These are phyloP conservation scores for Hemicrepidius hirtus DNA, from an alignment of 2,888 invertebrate genomes.

Conservation along the genomic window DNA sequence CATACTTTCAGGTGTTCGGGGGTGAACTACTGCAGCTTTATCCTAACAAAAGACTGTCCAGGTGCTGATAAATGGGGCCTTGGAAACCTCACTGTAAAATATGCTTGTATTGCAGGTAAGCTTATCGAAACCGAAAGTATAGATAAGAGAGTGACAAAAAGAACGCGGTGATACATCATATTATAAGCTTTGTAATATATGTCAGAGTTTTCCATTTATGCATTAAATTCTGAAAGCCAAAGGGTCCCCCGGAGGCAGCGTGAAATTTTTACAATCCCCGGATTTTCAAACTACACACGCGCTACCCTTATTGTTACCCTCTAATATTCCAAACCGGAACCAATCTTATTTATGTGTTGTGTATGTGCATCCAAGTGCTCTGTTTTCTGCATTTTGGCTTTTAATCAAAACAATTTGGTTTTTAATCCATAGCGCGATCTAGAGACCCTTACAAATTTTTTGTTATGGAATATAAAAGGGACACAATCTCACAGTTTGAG, in stretches of 20 bases:
- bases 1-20: constrained; percentile 81
- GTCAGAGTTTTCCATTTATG: constrained; percentile 30
- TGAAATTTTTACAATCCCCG: constrained; percentile 58
- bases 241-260: constrained; percentile 37
- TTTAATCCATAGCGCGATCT: too few relatives aligned
- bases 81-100: constrained; percentile 81
- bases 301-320: constrained; percentile 44
- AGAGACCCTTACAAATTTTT: too few relatives aligned
- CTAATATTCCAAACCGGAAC: constrained; percentile 42
- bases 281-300: constrained; percentile 57
- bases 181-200: constrained; percentile 19
- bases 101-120: constrained; percentile 85
- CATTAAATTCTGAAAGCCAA: constrained; percentile 35
- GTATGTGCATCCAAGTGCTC: neutral
- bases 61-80: constrained; percentile 78
- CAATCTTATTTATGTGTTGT: constrained; percentile 26
- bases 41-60: constrained; percentile 79
- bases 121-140: constrained; percentile 42
- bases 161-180: constrained; percentile 35
- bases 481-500: too few relatives aligned
- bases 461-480: too few relatives aligned
- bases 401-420: constrained; percentile 4
- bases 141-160: constrained; percentile 17
- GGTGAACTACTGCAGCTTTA: constrained; percentile 83
- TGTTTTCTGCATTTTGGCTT: constrained; percentile 3